A percentile compares a stretch with the other conserved stretches of the same genome.
Conservation (phyloP, 2,888 invertebrate species). For the Morpho helenor region DNA sequence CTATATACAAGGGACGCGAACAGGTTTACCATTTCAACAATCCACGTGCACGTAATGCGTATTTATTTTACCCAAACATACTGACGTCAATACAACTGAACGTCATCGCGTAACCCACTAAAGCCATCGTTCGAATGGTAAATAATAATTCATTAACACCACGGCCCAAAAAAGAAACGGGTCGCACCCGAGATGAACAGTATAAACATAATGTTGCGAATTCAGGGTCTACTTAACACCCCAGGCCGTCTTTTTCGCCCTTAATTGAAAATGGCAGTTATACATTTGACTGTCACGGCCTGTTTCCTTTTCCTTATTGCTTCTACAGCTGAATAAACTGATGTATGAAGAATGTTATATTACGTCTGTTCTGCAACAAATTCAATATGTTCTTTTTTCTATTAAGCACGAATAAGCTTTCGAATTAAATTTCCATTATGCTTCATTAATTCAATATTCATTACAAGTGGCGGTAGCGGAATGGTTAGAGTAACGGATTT, state of each 20-base stretch:
- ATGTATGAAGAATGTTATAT: too few relatives aligned
- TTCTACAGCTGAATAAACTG: neutral
- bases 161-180: constrained; percentile 56
- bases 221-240: constrained; percentile 57
- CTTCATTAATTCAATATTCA: too few relatives aligned
- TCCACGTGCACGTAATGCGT: neutral
- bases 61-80: constrained; percentile 7
- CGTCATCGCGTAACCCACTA: constrained; percentile 36
- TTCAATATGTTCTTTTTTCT: too few relatives aligned
- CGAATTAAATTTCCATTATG: too few relatives aligned
- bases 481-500: too few relatives aligned
- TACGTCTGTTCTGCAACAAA: too few relatives aligned
- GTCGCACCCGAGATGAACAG: constrained; percentile 40
- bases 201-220: constrained; percentile 41
- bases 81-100: constrained; percentile 17
- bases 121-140: constrained; percentile 49
- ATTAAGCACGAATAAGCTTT: too few relatives aligned
- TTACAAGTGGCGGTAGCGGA: too few relatives aligned
- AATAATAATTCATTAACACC: constrained; percentile 65
- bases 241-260: constrained; percentile 37
- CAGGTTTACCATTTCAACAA: too few relatives aligned
- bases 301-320: constrained; percentile 31
- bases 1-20: too few relatives aligned
- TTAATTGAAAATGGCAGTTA: constrained; percentile 44
- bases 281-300: constrained; percentile 36